Percentiles rank a stretch among this genome's conserved stretches.
Evolutionary conservation across 2,113 vertebrate genomes (phyloP).

Genomic region (Macquaria ambigua): DNA sequence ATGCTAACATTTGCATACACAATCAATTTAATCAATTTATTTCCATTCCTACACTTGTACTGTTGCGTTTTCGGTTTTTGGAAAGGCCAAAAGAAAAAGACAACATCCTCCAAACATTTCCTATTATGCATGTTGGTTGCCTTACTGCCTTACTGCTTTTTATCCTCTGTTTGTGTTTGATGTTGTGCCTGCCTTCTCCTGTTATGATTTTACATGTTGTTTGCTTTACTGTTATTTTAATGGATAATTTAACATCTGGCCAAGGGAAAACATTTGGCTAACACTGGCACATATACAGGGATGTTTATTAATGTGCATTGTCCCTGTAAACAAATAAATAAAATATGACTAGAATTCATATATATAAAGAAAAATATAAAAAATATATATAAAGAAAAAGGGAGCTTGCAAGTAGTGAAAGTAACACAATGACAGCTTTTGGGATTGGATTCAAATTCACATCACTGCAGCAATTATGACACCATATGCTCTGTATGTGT

Average conservation of each 20-base stretch:
- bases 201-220: not conserved
- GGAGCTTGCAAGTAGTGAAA: not conserved
- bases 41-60: not conserved
- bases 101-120: not conserved
- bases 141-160: not conserved
- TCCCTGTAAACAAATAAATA: not conserved
- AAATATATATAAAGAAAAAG: not conserved
- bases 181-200: not conserved
- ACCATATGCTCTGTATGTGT: constrained; percentile 1
- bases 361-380: no score
- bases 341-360: not conserved
- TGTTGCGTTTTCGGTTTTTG: not conserved
- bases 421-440: not conserved
- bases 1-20: not conserved
- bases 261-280: not conserved
- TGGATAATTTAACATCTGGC: not conserved
- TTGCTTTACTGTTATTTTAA: not conserved
- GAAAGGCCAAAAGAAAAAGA: not conserved
- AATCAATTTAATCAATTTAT: not conserved
- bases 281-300: not conserved
- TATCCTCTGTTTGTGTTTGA: not conserved
- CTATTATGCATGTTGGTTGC: not conserved
- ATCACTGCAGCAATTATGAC: constrained; percentile 3
- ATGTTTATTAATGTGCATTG: not conserved
- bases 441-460: not conserved